Evolutionary conservation across 2,888 invertebrate species (phyloP).

Genomic region (Melitaea athalia): DNA sequence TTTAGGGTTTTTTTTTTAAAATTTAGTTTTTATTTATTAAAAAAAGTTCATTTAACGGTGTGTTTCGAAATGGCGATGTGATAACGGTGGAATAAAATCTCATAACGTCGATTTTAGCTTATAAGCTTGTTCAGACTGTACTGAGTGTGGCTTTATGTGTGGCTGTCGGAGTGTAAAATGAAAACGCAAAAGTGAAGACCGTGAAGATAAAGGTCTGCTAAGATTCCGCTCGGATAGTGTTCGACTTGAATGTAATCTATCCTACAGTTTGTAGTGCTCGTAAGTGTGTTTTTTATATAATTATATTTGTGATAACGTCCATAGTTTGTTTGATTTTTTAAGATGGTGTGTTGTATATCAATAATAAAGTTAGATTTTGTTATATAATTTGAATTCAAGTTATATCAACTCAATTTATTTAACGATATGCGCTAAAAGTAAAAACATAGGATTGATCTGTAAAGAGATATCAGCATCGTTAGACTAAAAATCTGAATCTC

Average conservation of each 20-base stretch:
- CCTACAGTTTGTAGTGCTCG: conserved; percentile 47
- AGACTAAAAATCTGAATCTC: conserved; percentile 27
- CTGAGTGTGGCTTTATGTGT: conserved; percentile 30
- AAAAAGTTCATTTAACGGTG: conserved; percentile 12
- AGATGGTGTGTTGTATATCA: background rate
- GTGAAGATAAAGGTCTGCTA: conserved; percentile 18
- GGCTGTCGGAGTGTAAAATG: conserved; percentile 14
- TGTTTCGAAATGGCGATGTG: conserved; percentile 19
- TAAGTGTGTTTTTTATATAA: conserved; percentile 32
- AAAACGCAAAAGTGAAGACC: conserved; percentile 1
- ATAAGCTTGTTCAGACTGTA: conserved; percentile 27
- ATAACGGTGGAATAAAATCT: conserved; percentile 21
- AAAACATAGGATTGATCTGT: background rate
- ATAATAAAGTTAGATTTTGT: background rate
- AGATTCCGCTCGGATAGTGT: conserved; percentile 40
- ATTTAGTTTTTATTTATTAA: background rate
- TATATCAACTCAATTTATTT: background rate
- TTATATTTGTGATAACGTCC: background rate
- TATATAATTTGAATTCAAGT: background rate
- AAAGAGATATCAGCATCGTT: background rate
- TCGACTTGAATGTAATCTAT: conserved; percentile 31
- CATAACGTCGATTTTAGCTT: conserved; percentile 28
- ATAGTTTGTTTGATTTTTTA: background rate
- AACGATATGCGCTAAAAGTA: background rate
- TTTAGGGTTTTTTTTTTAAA: background rate